phyloP scores from a whole-genome alignment of 2,888 invertebrate genomes.

The Platycheirus albimanus region DNA sequence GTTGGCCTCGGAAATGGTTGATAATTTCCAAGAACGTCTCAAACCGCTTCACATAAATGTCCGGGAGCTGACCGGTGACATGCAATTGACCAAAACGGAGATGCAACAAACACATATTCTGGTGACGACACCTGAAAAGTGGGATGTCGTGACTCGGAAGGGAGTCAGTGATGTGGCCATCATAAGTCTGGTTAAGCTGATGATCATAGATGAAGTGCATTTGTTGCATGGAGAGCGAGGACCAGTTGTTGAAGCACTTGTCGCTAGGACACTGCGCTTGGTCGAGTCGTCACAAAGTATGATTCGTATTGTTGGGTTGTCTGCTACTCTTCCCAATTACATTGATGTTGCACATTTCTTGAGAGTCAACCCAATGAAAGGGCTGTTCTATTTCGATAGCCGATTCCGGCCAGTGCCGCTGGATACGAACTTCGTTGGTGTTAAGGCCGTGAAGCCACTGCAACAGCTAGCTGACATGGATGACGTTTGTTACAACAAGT shows the following conservation, averaged over 20 bases:
- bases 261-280: conserved; percentile 96
- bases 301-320: conserved; percentile 98
- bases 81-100: conserved; percentile 97
- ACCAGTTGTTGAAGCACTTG: conserved; percentile 98
- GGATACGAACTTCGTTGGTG: conserved; percentile 94
- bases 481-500: conserved; percentile 95
- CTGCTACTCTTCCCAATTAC: conserved; percentile 99
- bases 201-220: conserved; percentile 99
- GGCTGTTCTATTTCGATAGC: conserved; percentile 96
- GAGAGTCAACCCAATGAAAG: conserved; percentile 94
- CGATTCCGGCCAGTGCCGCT: conserved; percentile 98
- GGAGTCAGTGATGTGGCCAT: conserved; percentile 94
- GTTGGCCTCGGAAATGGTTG: conserved; percentile 98
- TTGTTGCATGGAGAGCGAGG: conserved; percentile 98
- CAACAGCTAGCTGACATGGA: conserved; percentile 92
- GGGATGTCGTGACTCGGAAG: conserved; percentile 99
- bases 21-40: conserved; percentile 93
- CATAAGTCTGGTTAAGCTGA: conserved; percentile 93
- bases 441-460: conserved; percentile 87
- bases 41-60: conserved; percentile 91
- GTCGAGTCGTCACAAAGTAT: conserved; percentile 95
- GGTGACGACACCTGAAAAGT: conserved; percentile 99
- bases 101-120: conserved; percentile 98
- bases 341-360: conserved; percentile 97
- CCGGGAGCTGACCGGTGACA: conserved; percentile 98